Conservation (phyloP, 2,113 vertebrate species). For the Pituophis catenifer region DNA sequence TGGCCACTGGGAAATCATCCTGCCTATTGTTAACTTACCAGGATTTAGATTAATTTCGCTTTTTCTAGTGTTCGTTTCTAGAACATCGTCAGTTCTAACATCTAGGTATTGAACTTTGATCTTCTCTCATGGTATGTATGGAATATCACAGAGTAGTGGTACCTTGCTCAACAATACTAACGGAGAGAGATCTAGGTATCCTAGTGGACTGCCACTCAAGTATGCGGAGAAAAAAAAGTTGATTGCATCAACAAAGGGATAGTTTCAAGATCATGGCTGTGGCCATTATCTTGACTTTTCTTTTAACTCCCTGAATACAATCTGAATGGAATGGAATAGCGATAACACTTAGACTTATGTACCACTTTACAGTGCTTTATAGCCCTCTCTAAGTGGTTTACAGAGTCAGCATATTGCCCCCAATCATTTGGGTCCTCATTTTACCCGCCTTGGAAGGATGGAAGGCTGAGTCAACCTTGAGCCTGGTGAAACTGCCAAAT, state of each 20-base stretch:
- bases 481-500: no score
- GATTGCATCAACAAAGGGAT: neutral
- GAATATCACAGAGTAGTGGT: neutral
- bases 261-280: neutral
- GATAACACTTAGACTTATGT: no score
- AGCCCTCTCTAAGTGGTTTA: no score
- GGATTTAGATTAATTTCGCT: constrained; percentile 34
- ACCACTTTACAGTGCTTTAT: no score
- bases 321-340: neutral
- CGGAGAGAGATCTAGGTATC: neutral
- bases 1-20: constrained; percentile 37
- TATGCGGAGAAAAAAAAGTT: no score
- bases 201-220: neutral
- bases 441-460: no score
- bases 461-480: no score
- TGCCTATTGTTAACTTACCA: constrained; percentile 40
- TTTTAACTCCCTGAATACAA: neutral
- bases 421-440: no score
- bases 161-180: neutral
- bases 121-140: neutral
- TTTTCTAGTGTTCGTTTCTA: constrained; percentile 30
- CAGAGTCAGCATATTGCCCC: no score
- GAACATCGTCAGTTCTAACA: constrained; percentile 9
- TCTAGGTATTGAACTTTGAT: neutral
- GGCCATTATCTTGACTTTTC: neutral